A percentile compares a stretch with the other conserved stretches of the same genome.
phyloP scores from a whole-genome alignment of 2,888 invertebrate genomes.

The Callosobruchus maculatus region DNA sequence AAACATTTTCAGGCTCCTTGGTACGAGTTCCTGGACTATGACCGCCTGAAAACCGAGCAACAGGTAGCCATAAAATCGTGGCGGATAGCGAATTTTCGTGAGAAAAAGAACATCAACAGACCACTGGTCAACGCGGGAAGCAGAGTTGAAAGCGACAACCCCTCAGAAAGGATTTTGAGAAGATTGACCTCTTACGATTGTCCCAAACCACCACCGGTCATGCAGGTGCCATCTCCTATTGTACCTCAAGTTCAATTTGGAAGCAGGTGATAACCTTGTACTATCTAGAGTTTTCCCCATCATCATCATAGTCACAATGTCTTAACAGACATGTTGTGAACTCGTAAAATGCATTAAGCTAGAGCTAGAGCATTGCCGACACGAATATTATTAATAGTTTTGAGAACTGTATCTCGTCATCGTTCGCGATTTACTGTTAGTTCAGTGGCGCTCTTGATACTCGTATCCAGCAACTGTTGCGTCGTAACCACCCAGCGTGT shows the following conservation, averaged over 20 bases:
- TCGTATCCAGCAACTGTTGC: no score
- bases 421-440: no score
- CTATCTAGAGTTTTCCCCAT: no score
- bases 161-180: constrained; percentile 55
- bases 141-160: constrained; percentile 46
- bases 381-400: no score
- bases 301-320: no score
- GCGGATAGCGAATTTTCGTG: constrained; percentile 54
- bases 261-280: constrained; percentile 16
- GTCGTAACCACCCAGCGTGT: no score
- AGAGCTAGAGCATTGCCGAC: no score
- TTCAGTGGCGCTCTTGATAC: no score
- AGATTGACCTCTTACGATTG: constrained; percentile 63
- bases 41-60: constrained; percentile 54
- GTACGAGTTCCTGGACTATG: constrained; percentile 64
- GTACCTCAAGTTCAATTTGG: constrained; percentile 37
- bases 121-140: constrained; percentile 40
- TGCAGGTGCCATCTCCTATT: constrained; percentile 49
- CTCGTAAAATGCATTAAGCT: no score
- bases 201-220: constrained; percentile 56
- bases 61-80: constrained; percentile 54
- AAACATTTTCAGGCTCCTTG: constrained; percentile 56
- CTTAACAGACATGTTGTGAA: no score
- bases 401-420: no score
- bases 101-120: constrained; percentile 41